Evolutionary conservation across 2,888 invertebrate species (phyloP).

Genomic region (Cephus sareptanus): DNA sequence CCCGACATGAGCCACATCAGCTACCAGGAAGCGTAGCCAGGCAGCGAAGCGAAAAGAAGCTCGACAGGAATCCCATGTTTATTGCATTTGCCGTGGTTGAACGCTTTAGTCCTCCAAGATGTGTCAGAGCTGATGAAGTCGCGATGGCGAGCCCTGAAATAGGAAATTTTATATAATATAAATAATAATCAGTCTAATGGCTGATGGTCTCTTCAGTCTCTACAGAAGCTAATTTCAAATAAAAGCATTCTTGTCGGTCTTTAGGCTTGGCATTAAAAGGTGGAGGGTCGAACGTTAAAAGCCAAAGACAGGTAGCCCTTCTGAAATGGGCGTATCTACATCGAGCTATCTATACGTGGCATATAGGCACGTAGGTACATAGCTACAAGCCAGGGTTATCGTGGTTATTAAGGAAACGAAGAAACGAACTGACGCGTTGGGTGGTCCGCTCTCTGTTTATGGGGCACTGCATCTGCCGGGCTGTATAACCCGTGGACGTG

Average conservation of each 20-base stretch:
- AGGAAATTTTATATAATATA: neutral
- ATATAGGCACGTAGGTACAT: neutral
- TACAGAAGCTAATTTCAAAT: neutral
- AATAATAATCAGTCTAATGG: neutral
- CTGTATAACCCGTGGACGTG: constrained; percentile 55
- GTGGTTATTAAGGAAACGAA: constrained; percentile 62
- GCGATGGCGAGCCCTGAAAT: neutral
- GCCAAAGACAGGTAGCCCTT: constrained; percentile 43
- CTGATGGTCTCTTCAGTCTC: neutral
- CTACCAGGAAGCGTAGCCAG: neutral
- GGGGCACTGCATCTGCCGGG: constrained; percentile 61
- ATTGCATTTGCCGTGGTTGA: neutral
- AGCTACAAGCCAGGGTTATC: constrained; percentile 37
- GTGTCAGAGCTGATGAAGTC: neutral
- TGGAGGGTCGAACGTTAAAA: constrained; percentile 1
- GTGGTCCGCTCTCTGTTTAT: constrained; percentile 64
- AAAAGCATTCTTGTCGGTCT: neutral
- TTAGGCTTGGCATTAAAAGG: neutral
- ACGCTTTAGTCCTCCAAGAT: neutral
- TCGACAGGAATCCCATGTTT: neutral
- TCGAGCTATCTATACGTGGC: constrained; percentile 9
- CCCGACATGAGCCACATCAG: neutral
- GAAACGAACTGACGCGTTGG: constrained; percentile 55
- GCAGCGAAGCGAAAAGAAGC: neutral
- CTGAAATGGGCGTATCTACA: constrained; percentile 21